Percentiles rank a stretch among this genome's conserved stretches.
Conservation (phyloP, 2,888 invertebrate genomes). For the Opisthograptis luteolata region DNA sequence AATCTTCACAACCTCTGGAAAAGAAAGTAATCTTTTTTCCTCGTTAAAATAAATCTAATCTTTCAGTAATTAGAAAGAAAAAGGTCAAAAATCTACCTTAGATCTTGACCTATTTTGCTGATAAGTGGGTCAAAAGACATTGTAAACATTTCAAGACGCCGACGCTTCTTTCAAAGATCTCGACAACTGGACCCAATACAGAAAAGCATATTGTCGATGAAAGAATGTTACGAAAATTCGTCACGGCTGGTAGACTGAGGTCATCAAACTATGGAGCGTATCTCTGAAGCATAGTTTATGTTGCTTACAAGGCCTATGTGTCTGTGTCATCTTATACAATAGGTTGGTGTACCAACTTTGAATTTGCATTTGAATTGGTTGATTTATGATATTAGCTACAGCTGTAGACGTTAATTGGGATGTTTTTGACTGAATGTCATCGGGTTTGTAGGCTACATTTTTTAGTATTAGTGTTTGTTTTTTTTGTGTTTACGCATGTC, state of each 20-base stretch:
- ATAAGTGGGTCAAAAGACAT: neutral
- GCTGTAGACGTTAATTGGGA: slow-evolving; percentile 17
- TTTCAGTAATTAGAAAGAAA: too few relatives aligned
- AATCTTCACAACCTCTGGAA: too few relatives aligned
- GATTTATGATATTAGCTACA: slow-evolving; percentile 10
- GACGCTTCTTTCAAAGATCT: neutral
- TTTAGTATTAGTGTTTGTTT: too few relatives aligned
- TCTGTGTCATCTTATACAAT: slow-evolving; percentile 20
- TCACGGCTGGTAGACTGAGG: slow-evolving; percentile 16
- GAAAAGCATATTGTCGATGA: slow-evolving; percentile 20
- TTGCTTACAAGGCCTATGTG: slow-evolving; percentile 12
- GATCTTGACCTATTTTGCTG: too few relatives aligned
- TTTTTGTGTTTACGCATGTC: slow-evolving; percentile 2
- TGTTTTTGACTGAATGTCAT: slow-evolving; percentile 3
- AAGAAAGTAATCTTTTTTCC: too few relatives aligned
- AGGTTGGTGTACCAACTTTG: slow-evolving; percentile 26
- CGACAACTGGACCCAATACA: slow-evolving; percentile 13
- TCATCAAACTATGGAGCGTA: slow-evolving; percentile 20
- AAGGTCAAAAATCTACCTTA: too few relatives aligned
- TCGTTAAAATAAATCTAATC: too few relatives aligned
- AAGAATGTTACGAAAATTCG: slow-evolving; percentile 30
- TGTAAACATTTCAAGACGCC: neutral
- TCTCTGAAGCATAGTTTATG: slow-evolving; percentile 7
- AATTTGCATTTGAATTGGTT: slow-evolving; percentile 23
- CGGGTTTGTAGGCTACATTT: neutral